phyloP scores from a whole-genome alignment of 2,797 vertebrate species.

The Perodicticus potto region DNA sequence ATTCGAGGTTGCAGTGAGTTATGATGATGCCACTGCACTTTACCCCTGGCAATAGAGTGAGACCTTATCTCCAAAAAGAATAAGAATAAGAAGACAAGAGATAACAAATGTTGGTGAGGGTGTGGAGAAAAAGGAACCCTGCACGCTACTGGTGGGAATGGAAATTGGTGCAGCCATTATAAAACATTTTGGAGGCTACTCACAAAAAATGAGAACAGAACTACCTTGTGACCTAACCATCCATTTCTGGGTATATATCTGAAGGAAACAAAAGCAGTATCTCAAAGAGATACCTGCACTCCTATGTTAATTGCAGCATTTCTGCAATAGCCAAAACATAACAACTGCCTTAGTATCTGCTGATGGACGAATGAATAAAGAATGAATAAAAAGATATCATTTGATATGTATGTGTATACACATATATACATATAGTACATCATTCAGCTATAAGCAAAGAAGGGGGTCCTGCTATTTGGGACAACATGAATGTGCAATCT shows the following conservation, averaged over 20 bases:
- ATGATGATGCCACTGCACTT: neutral
- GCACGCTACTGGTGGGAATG: neutral
- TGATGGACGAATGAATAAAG: neutral
- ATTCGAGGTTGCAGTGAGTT: neutral
- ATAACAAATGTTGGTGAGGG: no score
- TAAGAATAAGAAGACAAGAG: neutral
- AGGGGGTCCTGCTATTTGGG: neutral
- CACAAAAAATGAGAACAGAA: neutral
- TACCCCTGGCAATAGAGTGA: neutral
- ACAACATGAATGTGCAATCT: neutral
- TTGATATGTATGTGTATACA: neutral
- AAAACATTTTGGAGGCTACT: neutral
- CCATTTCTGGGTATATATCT: neutral
- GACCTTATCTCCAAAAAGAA: neutral
- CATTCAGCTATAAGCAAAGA: neutral
- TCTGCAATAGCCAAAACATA: neutral
- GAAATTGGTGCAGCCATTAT: neutral
- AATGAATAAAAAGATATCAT: neutral
- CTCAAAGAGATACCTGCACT: neutral
- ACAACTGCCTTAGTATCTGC: neutral
- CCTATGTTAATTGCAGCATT: neutral
- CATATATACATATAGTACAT: neutral
- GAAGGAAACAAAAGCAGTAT: neutral
- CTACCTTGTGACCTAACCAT: neutral
- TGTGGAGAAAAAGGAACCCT: no score